Base-by-base conservation (phyloP, 2,797 vertebrate genomes). In the Pantherophis vulpinus region DNA sequence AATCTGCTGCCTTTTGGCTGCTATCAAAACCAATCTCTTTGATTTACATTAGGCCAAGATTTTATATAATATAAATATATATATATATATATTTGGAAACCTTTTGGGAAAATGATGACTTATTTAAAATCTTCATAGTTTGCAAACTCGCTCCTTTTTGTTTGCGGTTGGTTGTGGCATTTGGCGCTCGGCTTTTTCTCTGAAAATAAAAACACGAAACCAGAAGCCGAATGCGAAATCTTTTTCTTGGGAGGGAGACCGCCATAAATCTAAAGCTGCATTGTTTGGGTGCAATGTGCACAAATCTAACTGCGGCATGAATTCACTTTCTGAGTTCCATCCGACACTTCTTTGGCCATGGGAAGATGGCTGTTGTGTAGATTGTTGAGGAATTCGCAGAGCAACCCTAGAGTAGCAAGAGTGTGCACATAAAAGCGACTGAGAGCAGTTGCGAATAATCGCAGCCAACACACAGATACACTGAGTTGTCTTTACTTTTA, bases 231-330 rank as follows among this genome's bases (percentile, higher is more conserved):
- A 37, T 37, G 70, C 32, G 2, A 37, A 74, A 37, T 3, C 2
- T 2, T 37, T 37, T 74, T 20, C 66, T 70, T 32, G 32, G 32
- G 61, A 29, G 25, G 23, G 61, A 66, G 61, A n/a, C 4, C 29
- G 4, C 29, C 2, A 4, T 66, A 66, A 66, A n/a, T 66, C 11
- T n/a, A 66, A 66, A 66, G 61, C 27, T 29, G 27, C 27, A 1
- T 7, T 23, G 6, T 4, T 63, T 63, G 25, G 0, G 1, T 63
- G 29, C 61, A 63, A 12, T 0, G 0, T 29, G 61, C 3, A 4
- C 27, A 63, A 63, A 63, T 63, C 61, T 29, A 63, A 27, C 10
- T 3, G 25, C 10, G 0, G 60, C 25, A 29, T 61, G 27, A 61
- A 63, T 63, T 63, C 61, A 63, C 27, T 63, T 63, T 29, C 10